Evolutionary conservation across 2,113 vertebrate species (phyloP), one percentile per base, ranked within the genome.

Genomic region (Misgurnus mizolepis): DNA sequence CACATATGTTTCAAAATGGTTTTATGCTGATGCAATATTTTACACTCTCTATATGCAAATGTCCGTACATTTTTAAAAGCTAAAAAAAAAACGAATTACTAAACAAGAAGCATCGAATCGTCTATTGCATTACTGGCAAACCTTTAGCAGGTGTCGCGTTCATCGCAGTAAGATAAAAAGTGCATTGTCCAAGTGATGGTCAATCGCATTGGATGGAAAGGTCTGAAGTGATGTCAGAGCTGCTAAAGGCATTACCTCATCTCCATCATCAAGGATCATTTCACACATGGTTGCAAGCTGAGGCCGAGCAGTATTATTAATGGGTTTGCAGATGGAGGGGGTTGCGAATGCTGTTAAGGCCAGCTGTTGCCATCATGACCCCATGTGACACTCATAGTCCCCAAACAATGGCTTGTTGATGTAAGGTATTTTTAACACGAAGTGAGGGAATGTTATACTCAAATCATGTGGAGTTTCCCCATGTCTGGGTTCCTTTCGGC

Each of bases 221-320:
- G 80, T 69, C 77, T 68, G 64, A 61, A 79, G 76, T 76, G 73
- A 76, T 64, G 80, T 82, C 82, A 82, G 77, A 84, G 77, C 77
- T 83, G 73, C 68, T 82, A 17, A 74, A 72, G 22, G 78, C 89
- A 88, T 92, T 86, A 90, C 88, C 86, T 90, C 89, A 91, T 90
- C 86, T 49, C 27, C 55, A 82, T 82, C 78, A 88, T 66, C 84
- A 82, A 85, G 85, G 85, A 86, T 85, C 64, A 87, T 11, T 34
- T 77, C 80, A 87, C 87, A 89, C 87, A 87, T 89, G 88, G 85
- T 47, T 60, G 58, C 61, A 80, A 74, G 69, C 58, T 27, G 71
- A 79, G 60, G 83, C 74, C 27, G 65, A 65, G 76, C 83, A 75
- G 43, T 41, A 50, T 68, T 41, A 50, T 68, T 79, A 67, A 82